These are phyloP conservation scores for Paedocypris micromegethes DNA, from an alignment of 2,797 vertebrate species.

Conservation along the genomic window DNA sequence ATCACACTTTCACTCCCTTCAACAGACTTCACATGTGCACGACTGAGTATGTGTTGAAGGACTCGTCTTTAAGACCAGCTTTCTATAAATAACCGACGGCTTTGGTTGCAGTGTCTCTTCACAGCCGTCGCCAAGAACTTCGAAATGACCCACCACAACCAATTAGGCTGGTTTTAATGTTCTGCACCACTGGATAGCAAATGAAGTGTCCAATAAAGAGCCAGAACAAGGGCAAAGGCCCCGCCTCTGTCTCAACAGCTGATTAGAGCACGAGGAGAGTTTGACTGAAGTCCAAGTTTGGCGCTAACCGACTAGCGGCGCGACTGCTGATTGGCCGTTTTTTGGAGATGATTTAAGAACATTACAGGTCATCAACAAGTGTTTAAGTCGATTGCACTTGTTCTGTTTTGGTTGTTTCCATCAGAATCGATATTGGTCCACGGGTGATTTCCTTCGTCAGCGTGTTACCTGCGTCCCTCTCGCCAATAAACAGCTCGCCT, in stretches of 20 bases:
- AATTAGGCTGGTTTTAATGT: constrained; percentile 73
- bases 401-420: neutral
- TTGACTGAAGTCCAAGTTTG: neutral
- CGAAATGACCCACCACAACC: constrained; percentile 66
- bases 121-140: constrained; percentile 64
- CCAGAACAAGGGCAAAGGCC: constrained; percentile 71
- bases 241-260: constrained; percentile 60
- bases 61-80: constrained; percentile 54
- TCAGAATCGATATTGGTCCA: constrained; percentile 11
- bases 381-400: no score
- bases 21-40: constrained; percentile 5
- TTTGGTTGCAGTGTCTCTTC: constrained; percentile 52
- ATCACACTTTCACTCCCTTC: constrained; percentile 8
- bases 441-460: constrained; percentile 1
- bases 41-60: constrained; percentile 41
- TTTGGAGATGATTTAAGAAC: constrained; percentile 18
- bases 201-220: constrained; percentile 72
- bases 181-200: constrained; percentile 70
- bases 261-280: constrained; percentile 56
- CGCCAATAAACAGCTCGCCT: constrained; percentile 2
- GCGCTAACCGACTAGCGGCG: constrained; percentile 18
- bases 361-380: neutral
- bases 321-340: constrained; percentile 7
- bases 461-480: constrained; percentile 1
- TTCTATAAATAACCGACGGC: constrained; percentile 55